These are phyloP conservation scores for Drosophila peninsularis DNA, from an alignment of 2,888 invertebrate genomes.

Conservation along the genomic window DNA sequence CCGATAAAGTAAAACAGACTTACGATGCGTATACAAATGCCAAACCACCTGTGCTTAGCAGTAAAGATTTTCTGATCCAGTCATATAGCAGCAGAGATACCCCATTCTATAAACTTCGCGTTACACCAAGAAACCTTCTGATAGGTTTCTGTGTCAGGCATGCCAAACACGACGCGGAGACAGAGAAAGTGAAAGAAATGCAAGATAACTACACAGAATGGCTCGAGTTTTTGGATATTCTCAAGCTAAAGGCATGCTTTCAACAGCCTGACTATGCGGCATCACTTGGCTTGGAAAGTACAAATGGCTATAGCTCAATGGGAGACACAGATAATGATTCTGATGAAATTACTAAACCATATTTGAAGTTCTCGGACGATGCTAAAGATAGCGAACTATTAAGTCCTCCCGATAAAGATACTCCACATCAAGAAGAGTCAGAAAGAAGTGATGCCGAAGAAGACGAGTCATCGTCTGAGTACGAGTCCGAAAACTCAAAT, in stretches of 20 bases:
- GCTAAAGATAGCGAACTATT: neutral
- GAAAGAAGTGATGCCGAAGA: neutral
- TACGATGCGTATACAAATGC: neutral
- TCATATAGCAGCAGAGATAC: slow-evolving; percentile 29
- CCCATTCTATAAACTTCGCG: slow-evolving; percentile 40
- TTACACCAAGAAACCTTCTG: slow-evolving; percentile 48
- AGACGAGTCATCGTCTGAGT: neutral
- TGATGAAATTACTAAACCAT: neutral
- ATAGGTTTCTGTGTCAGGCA: slow-evolving; percentile 38
- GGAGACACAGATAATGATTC: neutral
- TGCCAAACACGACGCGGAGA: too few relatives aligned
- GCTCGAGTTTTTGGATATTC: slow-evolving; percentile 30
- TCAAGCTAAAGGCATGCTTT: slow-evolving; percentile 32
- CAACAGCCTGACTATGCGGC: neutral
- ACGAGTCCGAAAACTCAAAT: neutral
- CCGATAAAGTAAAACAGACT: neutral
- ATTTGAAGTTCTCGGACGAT: neutral
- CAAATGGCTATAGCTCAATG: neutral
- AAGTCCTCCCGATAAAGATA: neutral
- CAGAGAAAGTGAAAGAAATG: neutral
- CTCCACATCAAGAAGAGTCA: neutral
- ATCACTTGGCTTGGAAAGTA: neutral
- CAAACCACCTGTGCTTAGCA: neutral
- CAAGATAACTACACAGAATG: slow-evolving; percentile 19
- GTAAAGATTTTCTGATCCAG: slow-evolving; percentile 27